Percentiles rank a stretch among this genome's conserved stretches.
Evolutionary conservation across 2,888 invertebrate species (phyloP).

Genomic region (Drosophila seclusa): DNA sequence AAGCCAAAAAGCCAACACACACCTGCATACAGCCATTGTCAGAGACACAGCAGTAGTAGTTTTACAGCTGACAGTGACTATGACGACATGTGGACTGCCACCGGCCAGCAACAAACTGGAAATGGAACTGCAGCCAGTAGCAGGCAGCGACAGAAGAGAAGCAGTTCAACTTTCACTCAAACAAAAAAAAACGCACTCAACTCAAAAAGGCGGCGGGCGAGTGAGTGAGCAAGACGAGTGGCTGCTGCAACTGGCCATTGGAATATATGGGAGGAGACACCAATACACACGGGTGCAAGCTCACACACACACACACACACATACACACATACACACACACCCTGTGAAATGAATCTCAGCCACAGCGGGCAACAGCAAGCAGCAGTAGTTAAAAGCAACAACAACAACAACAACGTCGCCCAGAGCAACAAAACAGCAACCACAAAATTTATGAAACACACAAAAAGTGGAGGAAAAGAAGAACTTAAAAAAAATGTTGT

Average conservation of each 20-base stretch:
- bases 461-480: constrained; percentile 57
- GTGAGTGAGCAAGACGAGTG: constrained; percentile 31
- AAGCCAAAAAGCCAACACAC: neutral
- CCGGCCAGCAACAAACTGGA: constrained; percentile 53
- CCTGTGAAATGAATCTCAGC: constrained; percentile 61
- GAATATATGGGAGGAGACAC: constrained; percentile 77
- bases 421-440: constrained; percentile 52
- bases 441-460: constrained; percentile 74
- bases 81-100: constrained; percentile 31
- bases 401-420: constrained; percentile 17
- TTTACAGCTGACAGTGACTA: constrained; percentile 10
- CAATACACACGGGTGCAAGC: constrained; percentile 4
- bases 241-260: constrained; percentile 61
- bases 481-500: constrained; percentile 44
- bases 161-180: constrained; percentile 48
- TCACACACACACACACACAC: constrained; percentile 7
- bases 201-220: constrained; percentile 10
- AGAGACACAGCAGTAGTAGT: neutral
- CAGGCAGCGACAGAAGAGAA: constrained; percentile 7
- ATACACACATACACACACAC: constrained; percentile 16
- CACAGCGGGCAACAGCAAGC: constrained; percentile 43
- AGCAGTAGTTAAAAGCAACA: constrained; percentile 15
- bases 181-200: constrained; percentile 50
- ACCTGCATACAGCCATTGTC: neutral
- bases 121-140: constrained; percentile 46